Conservation (phyloP, 1,140 invertebrate genomes). For the Pachypsylla venusta region DNA sequence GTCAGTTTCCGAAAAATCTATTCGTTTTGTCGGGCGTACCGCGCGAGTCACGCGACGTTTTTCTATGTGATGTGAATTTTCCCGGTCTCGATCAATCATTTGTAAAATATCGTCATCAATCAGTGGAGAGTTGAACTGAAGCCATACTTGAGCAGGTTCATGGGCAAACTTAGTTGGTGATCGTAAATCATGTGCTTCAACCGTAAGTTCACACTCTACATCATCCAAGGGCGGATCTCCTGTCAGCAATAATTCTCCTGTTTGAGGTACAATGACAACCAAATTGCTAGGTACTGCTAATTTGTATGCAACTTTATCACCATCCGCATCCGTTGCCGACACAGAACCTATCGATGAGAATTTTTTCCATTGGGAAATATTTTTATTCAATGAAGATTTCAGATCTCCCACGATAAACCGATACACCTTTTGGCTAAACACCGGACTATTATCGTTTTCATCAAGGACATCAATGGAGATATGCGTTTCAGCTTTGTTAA, state of each 20-base stretch:
- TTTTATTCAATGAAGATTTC: conserved; percentile 29
- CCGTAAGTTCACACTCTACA: conserved; percentile 47
- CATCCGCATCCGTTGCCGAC: conserved; percentile 66
- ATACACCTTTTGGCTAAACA: conserved; percentile 61
- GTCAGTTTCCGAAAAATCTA: conserved; percentile 81
- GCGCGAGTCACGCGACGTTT: conserved; percentile 72
- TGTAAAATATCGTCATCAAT: conserved; percentile 37
- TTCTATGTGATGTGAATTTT: conserved; percentile 40
- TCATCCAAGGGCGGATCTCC: conserved; percentile 45
- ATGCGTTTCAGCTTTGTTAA: conserved; percentile 54
- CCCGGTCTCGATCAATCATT: conserved; percentile 25
- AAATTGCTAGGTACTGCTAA: conserved; percentile 58
- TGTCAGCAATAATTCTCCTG: conserved; percentile 67
- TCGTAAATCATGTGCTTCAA: conserved; percentile 67
- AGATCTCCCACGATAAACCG: conserved; percentile 50
- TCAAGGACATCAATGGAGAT: conserved; percentile 60
- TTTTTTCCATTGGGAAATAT: conserved; percentile 42
- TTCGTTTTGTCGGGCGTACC: conserved; percentile 76
- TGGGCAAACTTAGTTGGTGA: conserved; percentile 45
- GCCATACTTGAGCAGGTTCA: conserved; percentile 51
- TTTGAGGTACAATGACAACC: conserved; percentile 78
- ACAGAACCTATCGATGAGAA: conserved; percentile 69
- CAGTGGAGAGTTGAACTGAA: conserved; percentile 52
- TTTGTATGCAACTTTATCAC: conserved; percentile 70
- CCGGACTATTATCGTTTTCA: conserved; percentile 79